These are phyloP conservation scores for Notarius lentiginosus DNA, from an alignment of 2,113 vertebrate species.

Conservation along the genomic window DNA sequence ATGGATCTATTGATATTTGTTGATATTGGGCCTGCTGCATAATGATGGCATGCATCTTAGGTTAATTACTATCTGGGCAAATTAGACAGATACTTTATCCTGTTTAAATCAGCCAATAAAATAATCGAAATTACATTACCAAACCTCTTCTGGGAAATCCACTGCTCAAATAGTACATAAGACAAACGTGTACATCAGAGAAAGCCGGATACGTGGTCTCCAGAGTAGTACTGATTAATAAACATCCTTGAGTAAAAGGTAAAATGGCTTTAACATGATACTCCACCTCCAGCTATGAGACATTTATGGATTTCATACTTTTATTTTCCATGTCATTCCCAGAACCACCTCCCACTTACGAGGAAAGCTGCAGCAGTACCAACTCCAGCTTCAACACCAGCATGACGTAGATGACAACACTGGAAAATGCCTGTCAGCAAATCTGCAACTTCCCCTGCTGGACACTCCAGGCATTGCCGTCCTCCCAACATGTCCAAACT, in stretches of 20 bases:
- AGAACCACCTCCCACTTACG: constrained; percentile 95
- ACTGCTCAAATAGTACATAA: background rate
- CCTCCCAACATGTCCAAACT: constrained; percentile 3
- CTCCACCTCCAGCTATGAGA: too few relatives aligned
- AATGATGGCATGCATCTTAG: background rate
- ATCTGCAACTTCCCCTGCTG: constrained; percentile 43
- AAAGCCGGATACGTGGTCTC: background rate
- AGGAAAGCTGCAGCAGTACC: constrained; percentile 89
- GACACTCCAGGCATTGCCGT: constrained; percentile 43
- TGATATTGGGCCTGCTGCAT: background rate
- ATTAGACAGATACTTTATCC: background rate
- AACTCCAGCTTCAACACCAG: constrained; percentile 75
- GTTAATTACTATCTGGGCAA: background rate
- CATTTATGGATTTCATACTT: too few relatives aligned
- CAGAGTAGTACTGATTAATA: background rate
- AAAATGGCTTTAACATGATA: too few relatives aligned
- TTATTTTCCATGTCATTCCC: constrained; percentile 36
- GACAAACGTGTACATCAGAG: background rate
- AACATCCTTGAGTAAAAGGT: background rate
- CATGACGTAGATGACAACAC: constrained; percentile 58
- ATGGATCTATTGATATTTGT: background rate
- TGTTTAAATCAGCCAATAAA: background rate
- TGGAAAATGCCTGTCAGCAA: constrained; percentile 6
- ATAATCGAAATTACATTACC: background rate
- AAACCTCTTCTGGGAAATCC: background rate